Conservation (phyloP, 2,888 invertebrate genomes). For the Chrysolina americana region DNA sequence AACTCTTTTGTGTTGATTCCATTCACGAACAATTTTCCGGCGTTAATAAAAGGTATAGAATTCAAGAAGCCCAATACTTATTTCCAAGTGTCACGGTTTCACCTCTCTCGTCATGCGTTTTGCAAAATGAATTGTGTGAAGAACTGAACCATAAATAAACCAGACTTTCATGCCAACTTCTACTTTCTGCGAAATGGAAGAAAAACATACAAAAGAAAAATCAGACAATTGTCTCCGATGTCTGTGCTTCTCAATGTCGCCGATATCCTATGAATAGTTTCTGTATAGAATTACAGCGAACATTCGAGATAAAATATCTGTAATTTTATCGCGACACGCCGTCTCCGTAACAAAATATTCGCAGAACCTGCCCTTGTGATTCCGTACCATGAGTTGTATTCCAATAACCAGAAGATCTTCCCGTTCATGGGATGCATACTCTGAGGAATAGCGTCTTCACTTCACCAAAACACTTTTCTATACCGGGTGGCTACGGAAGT, state of each 20-base stretch:
- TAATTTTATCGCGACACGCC: conserved; percentile 21
- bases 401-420: neutral
- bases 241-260: neutral
- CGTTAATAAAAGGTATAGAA: too few species aligned
- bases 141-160: neutral
- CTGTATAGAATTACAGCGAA: conserved; percentile 8
- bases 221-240: neutral
- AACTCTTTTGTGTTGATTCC: too few species aligned
- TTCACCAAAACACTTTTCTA: too few species aligned
- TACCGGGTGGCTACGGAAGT: too few species aligned
- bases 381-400: neutral
- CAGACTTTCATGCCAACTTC: conserved; percentile 6
- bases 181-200: neutral
- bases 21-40: too few species aligned
- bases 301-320: conserved; percentile 10
- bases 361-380: conserved; percentile 12
- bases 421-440: neutral
- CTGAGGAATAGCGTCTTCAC: too few species aligned
- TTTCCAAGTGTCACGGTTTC: too few species aligned
- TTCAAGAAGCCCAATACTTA: too few species aligned
- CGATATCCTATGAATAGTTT: conserved; percentile 15
- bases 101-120: neutral
- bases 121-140: neutral
- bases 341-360: conserved; percentile 16
- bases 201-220: neutral